These are phyloP conservation scores for Julus scandinavius DNA, from an alignment of 2,888 invertebrate genomes.

Conservation along the genomic window DNA sequence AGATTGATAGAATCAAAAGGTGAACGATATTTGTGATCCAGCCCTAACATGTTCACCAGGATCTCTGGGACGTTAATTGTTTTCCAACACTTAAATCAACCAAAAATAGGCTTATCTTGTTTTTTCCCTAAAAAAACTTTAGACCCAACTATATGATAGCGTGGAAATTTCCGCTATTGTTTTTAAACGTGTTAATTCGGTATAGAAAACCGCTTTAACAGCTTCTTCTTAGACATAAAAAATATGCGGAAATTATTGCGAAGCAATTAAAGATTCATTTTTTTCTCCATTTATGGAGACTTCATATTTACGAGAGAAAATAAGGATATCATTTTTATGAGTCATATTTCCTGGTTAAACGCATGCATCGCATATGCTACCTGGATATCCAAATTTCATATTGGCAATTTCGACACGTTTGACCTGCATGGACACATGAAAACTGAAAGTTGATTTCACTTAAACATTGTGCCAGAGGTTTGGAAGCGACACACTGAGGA, in stretches of 20 bases:
- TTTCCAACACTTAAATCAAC: background rate
- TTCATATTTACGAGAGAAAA: background rate
- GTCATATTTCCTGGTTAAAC: background rate
- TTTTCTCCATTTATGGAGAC: constrained; percentile 5
- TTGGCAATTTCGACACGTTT: background rate
- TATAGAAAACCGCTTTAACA: background rate
- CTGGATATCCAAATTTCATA: background rate
- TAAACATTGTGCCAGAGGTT: background rate
- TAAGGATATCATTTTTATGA: background rate
- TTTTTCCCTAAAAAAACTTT: background rate
- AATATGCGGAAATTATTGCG: constrained; percentile 24
- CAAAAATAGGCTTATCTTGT: background rate
- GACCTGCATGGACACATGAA: constrained; percentile 3
- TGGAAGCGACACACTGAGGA: background rate
- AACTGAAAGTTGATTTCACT: constrained; percentile 42
- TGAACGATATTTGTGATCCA: constrained; percentile 12
- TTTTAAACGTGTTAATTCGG: background rate
- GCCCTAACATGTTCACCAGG: background rate
- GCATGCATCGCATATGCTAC: background rate
- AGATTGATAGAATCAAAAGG: background rate
- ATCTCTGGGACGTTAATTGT: background rate
- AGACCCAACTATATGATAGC: background rate
- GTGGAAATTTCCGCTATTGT: background rate
- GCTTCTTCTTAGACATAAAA: background rate
- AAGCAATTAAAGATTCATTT: constrained; percentile 18